These are phyloP conservation scores for Dromaius novaehollandiae DNA, from an alignment of 2,113 vertebrate species.

Conservation along the genomic window DNA sequence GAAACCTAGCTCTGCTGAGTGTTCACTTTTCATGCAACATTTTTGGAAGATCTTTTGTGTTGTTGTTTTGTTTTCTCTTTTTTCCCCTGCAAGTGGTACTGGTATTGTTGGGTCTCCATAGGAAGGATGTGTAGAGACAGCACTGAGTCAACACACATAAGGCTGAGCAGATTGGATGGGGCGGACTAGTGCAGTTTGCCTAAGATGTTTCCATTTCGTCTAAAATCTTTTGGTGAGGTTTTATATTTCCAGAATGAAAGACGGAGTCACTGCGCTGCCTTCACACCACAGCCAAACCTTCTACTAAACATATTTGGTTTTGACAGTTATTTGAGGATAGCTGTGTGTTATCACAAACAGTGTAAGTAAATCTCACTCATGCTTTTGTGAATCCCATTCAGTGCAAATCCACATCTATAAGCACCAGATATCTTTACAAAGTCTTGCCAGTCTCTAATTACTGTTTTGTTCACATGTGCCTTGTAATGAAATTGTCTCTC, in stretches of 20 bases:
- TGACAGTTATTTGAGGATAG: not conserved
- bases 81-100: not conserved
- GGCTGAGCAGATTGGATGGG: rapidly evolving
- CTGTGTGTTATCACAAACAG: not conserved
- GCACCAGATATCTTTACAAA: not conserved
- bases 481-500: too few species aligned
- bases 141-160: rapidly evolving
- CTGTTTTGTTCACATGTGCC: not conserved
- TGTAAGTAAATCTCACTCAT: rapidly evolving
- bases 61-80: not conserved
- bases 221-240: not conserved
- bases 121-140: not conserved
- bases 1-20: slow-evolving; percentile 66
- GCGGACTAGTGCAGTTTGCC: not conserved
- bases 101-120: not conserved
- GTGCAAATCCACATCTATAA: rapidly evolving
- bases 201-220: not conserved
- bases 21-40: slow-evolving; percentile 2
- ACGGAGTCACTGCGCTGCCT: rapidly evolving
- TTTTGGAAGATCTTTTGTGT: not conserved
- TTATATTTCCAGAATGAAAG: not conserved
- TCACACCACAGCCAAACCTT: not conserved
- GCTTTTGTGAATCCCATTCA: rapidly evolving
- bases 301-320: rapidly evolving
- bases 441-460: not conserved